Evolutionary conservation across 2,888 invertebrate genomes (phyloP).

Genomic region (Vanessa cardui): DNA sequence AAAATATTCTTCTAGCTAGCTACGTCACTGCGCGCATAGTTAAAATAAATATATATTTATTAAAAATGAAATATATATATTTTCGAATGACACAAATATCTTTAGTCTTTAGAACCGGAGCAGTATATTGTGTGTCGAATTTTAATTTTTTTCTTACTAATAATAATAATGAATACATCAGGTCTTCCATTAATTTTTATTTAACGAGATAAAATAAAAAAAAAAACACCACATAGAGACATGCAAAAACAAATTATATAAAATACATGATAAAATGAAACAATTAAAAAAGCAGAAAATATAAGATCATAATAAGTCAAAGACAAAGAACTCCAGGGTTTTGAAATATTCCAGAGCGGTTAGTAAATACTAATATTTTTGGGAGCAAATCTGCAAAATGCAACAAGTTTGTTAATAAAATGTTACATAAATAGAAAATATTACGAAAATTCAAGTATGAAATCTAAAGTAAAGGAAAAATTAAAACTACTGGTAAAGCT

Average conservation of each 20-base stretch:
- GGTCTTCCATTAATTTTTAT: constrained; percentile 12
- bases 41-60: no score
- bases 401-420: constrained; percentile 17
- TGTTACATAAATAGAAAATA: neutral
- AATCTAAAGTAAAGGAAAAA: no score
- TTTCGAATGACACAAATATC: no score
- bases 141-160: neutral
- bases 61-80: no score
- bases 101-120: no score
- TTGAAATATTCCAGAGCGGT: constrained; percentile 2
- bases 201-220: constrained; percentile 1
- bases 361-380: constrained; percentile 79
- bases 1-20: no score
- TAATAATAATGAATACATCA: neutral
- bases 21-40: no score
- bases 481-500: no score
- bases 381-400: constrained; percentile 77
- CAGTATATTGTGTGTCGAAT: neutral
- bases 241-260: constrained; percentile 8
- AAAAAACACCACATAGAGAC: constrained; percentile 2
- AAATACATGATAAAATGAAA: constrained; percentile 6
- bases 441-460: neutral
- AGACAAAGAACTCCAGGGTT: constrained; percentile 3
- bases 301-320: constrained; percentile 3
- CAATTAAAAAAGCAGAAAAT: constrained; percentile 9